Percentiles rank a stretch among this genome's conserved stretches.
phyloP scores from a whole-genome alignment of 2,113 vertebrate species.

The Dromiciops gliroides region DNA sequence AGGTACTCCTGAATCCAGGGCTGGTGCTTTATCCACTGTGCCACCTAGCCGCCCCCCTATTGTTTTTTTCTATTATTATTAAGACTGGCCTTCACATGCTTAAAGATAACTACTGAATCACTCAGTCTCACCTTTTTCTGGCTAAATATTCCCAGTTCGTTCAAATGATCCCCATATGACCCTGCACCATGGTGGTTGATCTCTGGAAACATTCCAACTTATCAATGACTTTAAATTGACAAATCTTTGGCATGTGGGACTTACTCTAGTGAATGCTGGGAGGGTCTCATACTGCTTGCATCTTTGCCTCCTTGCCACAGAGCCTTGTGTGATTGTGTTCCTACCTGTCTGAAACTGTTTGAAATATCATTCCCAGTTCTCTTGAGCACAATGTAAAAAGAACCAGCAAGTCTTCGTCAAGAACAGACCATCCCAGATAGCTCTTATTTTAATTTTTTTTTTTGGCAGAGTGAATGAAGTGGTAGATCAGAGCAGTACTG shows the following conservation, averaged over 20 bases:
- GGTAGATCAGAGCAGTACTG: not conserved
- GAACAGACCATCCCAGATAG: not conserved
- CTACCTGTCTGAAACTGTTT: not conserved
- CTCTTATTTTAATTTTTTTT: not conserved
- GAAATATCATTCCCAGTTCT: not conserved
- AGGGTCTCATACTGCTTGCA: not conserved
- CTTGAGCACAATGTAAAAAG: not conserved
- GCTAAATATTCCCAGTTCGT: not conserved
- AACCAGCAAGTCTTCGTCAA: not conserved
- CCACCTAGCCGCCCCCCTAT: too few species aligned
- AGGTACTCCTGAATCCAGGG: too few species aligned
- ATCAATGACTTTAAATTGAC: not conserved
- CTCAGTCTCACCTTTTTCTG: too few species aligned
- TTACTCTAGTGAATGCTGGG: not conserved
- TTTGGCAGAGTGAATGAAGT: not conserved
- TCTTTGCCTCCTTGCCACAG: not conserved
- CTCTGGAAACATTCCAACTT: not conserved
- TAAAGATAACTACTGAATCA: not conserved
- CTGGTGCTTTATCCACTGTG: too few species aligned
- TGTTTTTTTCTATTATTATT: not conserved
- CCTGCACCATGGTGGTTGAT: not conserved
- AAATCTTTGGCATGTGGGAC: not conserved
- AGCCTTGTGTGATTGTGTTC: not conserved
- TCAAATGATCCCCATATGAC: not conserved
- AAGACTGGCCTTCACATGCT: not conserved